Conservation (phyloP, 2,113 vertebrate genomes). For the Notothenia coriiceps region DNA sequence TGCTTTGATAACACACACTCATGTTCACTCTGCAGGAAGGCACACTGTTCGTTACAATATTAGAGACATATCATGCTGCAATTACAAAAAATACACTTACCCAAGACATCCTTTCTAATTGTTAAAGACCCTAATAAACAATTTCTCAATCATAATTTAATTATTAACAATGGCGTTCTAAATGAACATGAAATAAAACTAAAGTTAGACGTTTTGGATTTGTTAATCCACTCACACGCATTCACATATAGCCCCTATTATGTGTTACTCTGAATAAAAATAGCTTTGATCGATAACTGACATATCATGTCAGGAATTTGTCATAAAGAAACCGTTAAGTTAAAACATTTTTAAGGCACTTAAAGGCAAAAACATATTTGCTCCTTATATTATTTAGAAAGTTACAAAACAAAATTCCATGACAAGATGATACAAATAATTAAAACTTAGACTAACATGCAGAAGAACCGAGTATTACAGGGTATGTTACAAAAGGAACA, state of each 20-base stretch:
- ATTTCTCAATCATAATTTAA: neutral
- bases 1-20: constrained; percentile 1
- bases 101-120: neutral
- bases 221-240: too few relatives aligned
- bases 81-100: neutral
- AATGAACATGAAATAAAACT: neutral
- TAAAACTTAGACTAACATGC: neutral
- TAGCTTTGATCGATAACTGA: neutral
- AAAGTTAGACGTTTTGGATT: too few relatives aligned
- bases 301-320: neutral
- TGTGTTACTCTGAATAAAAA: too few relatives aligned
- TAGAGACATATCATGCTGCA: too few relatives aligned
- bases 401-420: neutral
- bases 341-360: neutral
- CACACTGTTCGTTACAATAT: constrained; percentile 28
- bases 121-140: neutral
- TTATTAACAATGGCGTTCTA: neutral
- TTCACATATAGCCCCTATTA: too few relatives aligned
- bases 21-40: neutral
- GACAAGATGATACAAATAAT: neutral
- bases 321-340: neutral
- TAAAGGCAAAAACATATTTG: too few relatives aligned
- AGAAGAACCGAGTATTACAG: neutral
- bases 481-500: neutral
- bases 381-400: neutral